Evolutionary conservation across 1,140 invertebrate genomes (phyloP).

Genomic region (Agraylea sexmaculata): DNA sequence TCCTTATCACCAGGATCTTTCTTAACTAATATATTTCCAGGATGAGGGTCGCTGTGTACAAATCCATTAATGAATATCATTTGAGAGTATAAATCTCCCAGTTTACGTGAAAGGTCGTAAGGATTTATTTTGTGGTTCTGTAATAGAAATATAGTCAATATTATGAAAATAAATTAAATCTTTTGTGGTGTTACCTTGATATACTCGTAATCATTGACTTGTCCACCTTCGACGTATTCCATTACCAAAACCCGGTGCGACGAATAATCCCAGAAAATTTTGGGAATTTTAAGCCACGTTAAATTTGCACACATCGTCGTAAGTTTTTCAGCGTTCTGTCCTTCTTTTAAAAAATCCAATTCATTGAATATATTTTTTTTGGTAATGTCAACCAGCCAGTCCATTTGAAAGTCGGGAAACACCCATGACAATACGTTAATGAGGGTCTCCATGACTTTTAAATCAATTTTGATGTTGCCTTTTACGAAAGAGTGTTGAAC

Average conservation of each 20-base stretch:
- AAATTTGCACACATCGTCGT: constrained; percentile 51
- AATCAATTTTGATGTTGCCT: constrained; percentile 76
- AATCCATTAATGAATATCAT: constrained; percentile 98
- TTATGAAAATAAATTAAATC: constrained; percentile 13
- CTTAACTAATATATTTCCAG: constrained; percentile 88
- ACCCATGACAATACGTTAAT: constrained; percentile 71
- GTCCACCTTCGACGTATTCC: constrained; percentile 91
- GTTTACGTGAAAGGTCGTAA: constrained; percentile 69
- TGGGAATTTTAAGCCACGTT: constrained; percentile 60
- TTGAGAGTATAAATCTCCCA: constrained; percentile 87
- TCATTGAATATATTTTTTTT: constrained; percentile 90
- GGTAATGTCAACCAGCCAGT: constrained; percentile 93
- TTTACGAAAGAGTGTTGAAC: constrained; percentile 88
- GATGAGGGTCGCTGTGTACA: constrained; percentile 99
- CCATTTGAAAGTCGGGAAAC: constrained; percentile 94
- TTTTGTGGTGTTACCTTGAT: constrained; percentile 46
- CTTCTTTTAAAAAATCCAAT: constrained; percentile 86
- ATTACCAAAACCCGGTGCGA: constrained; percentile 83
- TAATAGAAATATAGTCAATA: constrained; percentile 20
- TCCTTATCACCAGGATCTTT: constrained; percentile 48
- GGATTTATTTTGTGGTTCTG: constrained; percentile 60
- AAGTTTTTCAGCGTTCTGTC: constrained; percentile 79
- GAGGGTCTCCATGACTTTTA: constrained; percentile 89
- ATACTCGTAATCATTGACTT: constrained; percentile 87
- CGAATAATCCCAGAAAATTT: constrained; percentile 72